These are phyloP conservation scores for Cylindroiulus punctatus DNA, from an alignment of 2,888 invertebrate genomes.

Conservation along the genomic window DNA sequence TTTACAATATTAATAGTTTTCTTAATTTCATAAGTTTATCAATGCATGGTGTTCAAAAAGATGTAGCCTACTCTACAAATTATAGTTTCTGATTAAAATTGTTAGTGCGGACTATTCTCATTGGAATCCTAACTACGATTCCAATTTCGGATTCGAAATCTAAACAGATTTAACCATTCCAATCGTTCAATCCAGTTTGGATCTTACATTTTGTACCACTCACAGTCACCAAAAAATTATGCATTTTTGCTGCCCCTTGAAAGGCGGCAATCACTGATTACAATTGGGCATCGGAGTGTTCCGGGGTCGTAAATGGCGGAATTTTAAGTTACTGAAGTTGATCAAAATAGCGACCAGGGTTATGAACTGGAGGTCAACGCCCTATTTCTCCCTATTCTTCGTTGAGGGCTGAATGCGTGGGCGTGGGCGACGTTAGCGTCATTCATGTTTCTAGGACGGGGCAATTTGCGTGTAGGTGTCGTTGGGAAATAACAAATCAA, in stretches of 20 bases:
- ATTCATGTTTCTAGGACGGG: not conserved
- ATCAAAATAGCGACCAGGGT: not conserved
- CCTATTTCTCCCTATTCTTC: not conserved
- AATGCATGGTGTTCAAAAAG: too few relatives aligned
- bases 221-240: not conserved
- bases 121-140: too few relatives aligned
- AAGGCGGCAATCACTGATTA: not conserved
- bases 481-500: not conserved
- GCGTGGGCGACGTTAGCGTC: not conserved
- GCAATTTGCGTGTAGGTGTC: not conserved
- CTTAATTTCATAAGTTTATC: too few relatives aligned
- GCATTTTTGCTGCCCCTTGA: not conserved
- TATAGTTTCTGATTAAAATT: too few relatives aligned
- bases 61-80: too few relatives aligned
- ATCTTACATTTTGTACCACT: too few relatives aligned
- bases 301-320: not conserved
- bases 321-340: not conserved
- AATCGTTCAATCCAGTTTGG: too few relatives aligned
- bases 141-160: too few relatives aligned
- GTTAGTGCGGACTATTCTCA: too few relatives aligned
- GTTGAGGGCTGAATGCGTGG: not conserved
- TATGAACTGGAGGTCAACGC: not conserved
- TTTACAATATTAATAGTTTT: too few relatives aligned
- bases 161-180: too few relatives aligned
- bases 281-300: not conserved